A percentile compares a stretch with the other conserved stretches of the same genome.
These are phyloP conservation scores for Panzeria rudis DNA, from an alignment of 2,888 invertebrate genomes.

Conservation along the genomic window DNA sequence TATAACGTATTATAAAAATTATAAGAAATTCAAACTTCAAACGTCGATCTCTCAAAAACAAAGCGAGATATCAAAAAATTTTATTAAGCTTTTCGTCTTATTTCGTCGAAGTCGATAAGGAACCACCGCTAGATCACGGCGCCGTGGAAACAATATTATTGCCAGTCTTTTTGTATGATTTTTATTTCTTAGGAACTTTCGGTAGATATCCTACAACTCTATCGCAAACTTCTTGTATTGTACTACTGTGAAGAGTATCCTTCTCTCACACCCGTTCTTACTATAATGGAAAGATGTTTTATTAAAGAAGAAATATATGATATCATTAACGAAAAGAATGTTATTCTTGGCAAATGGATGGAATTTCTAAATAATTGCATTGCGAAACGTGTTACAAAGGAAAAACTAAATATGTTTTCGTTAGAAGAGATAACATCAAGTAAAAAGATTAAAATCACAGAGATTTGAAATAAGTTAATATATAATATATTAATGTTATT, in stretches of 20 bases:
- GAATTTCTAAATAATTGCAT: slow-evolving; percentile 32
- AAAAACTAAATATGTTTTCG: background rate
- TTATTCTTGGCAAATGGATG: slow-evolving; percentile 7
- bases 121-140: too few species aligned
- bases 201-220: slow-evolving; percentile 51
- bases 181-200: slow-evolving; percentile 11
- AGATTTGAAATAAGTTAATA: too few species aligned
- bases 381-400: background rate
- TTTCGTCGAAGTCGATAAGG: too few species aligned
- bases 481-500: too few species aligned
- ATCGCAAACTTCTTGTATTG: slow-evolving; percentile 68
- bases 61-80: too few species aligned
- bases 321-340: slow-evolving; percentile 32
- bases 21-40: too few species aligned
- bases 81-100: too few species aligned
- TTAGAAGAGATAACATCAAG: background rate
- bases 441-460: background rate
- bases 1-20: too few species aligned
- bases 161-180: background rate
- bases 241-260: slow-evolving; percentile 62
- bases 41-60: too few species aligned
- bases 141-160: too few species aligned
- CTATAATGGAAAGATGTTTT: slow-evolving; percentile 70
- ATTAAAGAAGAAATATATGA: slow-evolving; percentile 42
- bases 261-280: slow-evolving; percentile 9